Base-by-base conservation (phyloP, 2,888 invertebrate species). In the Drosophila testacea region DNA sequence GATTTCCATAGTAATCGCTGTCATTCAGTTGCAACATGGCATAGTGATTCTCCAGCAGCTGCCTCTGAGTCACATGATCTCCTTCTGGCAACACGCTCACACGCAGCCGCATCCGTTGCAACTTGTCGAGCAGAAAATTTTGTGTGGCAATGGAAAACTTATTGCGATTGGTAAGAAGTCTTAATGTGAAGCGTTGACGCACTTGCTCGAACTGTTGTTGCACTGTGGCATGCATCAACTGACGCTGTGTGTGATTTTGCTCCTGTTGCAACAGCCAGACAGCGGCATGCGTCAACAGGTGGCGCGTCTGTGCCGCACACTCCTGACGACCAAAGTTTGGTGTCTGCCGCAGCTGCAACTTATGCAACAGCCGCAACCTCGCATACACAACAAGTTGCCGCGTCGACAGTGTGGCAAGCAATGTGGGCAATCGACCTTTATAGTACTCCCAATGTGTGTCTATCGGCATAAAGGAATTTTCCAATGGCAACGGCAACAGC, bases 1-100 rank as follows among this genome's bases (percentile, higher is more conserved):
- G 44, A 46, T 87, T 82, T 13, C 69, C 76, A 13, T 44, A 82
- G 44, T 84, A 84, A 6, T 87, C 85, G 13, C 28, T 36, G 41
- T 50, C 36, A 4, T 50, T 68, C 0, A 84, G 54, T 0, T 41
- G 46, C 6, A 82, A 32, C 4, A n/a, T 16, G 0, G 44, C 46
- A 10, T 87, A 81, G 36, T 66, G 60, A 6, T 11, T 0, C 27
- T 60, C 71, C 36, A 83, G 55, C 6, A 46, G 55, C 9, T 39
- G 59, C 28, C 7, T 38, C 34, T 71, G 55, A 41, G 42, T 27
- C 27, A 27, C 28, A 22, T 0, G 39, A 44, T 22, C 32, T 27
- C 30, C 50, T 4, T 3, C 4, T 0, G 88, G 85, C 59, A 82
- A 36, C 36, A 87, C 54, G 38, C 88, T 61, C 28, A 82, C 6